Evolutionary conservation across 2,888 invertebrate species (phyloP), one percentile per base, ranked within the genome.

Genomic region (Thera britannica): DNA sequence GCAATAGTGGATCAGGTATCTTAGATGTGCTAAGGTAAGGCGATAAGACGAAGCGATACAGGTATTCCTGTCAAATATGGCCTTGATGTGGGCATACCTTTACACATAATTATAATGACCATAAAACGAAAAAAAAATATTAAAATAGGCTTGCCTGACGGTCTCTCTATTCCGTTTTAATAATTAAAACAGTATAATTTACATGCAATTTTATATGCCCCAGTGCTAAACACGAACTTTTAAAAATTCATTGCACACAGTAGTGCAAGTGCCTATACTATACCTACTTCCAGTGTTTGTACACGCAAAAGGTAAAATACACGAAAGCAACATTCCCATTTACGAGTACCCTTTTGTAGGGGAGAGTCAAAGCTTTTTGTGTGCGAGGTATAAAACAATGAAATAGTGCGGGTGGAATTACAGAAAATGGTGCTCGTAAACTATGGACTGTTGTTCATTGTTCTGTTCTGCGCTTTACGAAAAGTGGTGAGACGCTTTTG

Each of bases 241-340:
- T 41, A 41, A 41, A 41, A 46, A 46, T 46, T 46, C 8, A 46
- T 46, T 9, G 44, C 9, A 46, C 2, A 46, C 44, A 46, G 8
- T 46, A 54, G 9, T 35, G 9, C 2, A 9, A 4, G 3, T 7
- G 2, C 6, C 51, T 52, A 51, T 35, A 46, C 9, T 3, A 38
- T 38, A 38, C 5, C 3, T 38, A 38, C 3, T 6, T 38, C 0
- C 38, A 3, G 44, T 49, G 56, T 36, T 54, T 69, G 59, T 62
- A 64, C 74, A 75, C 68, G 74, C 74, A 63, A 72, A 34, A 65
- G 58, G 58, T 68, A 62, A 68, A 67, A 66, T 54, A 54, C 72
- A 70, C 62, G 67, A 71, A 64, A 60, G 68, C 36, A 54, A 46
- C 34, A 64, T 64, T 64, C 64, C 49, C 65, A 71, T 68, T 70